A percentile compares a stretch with the other conserved stretches of the same genome.
phyloP scores from a whole-genome alignment of 2,797 vertebrate genomes.

The Falco concolor region DNA sequence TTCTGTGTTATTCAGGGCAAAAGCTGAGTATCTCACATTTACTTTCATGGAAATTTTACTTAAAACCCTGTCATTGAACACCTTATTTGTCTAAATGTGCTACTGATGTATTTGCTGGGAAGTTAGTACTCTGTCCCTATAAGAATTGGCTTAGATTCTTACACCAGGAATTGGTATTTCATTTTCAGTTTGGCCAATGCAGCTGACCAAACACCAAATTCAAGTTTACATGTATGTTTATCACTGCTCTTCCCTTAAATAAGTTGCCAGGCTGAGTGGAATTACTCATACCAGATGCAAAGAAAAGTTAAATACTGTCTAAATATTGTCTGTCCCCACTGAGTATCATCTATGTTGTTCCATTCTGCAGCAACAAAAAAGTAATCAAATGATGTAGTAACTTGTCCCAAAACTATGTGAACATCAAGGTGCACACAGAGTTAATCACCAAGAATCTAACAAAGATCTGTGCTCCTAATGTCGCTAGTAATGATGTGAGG shows the following conservation, averaged over 20 bases:
- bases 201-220: neutral
- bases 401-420: neutral
- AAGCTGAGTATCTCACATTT: neutral
- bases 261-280: neutral
- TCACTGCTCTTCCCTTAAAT: neutral
- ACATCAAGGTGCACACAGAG: neutral
- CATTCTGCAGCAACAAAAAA: neutral
- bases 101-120: neutral
- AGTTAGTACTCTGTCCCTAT: neutral
- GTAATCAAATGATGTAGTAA: neutral
- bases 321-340: neutral
- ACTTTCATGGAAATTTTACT: neutral
- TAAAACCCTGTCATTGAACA: neutral
- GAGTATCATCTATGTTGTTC: neutral
- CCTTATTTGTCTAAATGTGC: neutral
- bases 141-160: neutral
- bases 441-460: neutral
- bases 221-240: neutral
- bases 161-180: neutral
- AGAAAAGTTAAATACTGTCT: neutral
- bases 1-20: neutral
- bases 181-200: neutral
- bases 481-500: neutral
- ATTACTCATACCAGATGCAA: neutral
- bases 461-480: neutral